Evolutionary conservation across 2,113 vertebrate genomes (phyloP), one percentile per base, ranked within the genome.

Genomic region (Urocitellus parryii): DNA sequence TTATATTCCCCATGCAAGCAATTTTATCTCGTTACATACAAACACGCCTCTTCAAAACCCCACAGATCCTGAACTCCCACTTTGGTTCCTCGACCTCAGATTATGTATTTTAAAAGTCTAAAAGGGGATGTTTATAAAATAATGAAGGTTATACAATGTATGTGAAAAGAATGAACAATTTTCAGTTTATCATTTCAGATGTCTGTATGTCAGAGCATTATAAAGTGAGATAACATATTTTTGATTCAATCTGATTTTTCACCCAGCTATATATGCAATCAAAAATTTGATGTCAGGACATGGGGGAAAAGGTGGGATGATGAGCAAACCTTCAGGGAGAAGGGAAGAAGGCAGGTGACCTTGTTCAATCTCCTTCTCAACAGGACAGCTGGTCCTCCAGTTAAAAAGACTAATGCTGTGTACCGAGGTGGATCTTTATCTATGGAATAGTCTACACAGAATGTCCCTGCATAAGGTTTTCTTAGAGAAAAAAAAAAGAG

Each of bases 301-400:
- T 1, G 13, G n/a, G 11, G 13, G 24, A 2, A 58, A 4, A 37
- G 20, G 24, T 2, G 11, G 13, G 18, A n/a, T 65, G 11, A 0
- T 6, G n/a, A 20, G 29, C 24, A 80, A 1, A 48, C 18, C 18
- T 32, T 25, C 13, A 2, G 18, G 51, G 7, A 29, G 39, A 53
- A 53, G 17, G 32, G 73, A 56, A 53, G 34, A 61, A 80, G 65
- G 34, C 29, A 58, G n/a, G 13, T 32, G 6, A 10, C 22, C 48
- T n/a, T 14, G 9, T 45, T 5, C 14, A 48, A 13, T 56, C 34
- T 82, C 45, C 45, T n/a, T n/a, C 74, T 39, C 61, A 56, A 81
- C 25, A 39, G 1, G 6, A 48, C 89, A 78, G 27, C 34, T 82
- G 16, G 9, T 32, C 37, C 53, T 65, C 37, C 16, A 58, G 32